phyloP scores from a whole-genome alignment of 2,888 invertebrate species.

The Acronicta alni region DNA sequence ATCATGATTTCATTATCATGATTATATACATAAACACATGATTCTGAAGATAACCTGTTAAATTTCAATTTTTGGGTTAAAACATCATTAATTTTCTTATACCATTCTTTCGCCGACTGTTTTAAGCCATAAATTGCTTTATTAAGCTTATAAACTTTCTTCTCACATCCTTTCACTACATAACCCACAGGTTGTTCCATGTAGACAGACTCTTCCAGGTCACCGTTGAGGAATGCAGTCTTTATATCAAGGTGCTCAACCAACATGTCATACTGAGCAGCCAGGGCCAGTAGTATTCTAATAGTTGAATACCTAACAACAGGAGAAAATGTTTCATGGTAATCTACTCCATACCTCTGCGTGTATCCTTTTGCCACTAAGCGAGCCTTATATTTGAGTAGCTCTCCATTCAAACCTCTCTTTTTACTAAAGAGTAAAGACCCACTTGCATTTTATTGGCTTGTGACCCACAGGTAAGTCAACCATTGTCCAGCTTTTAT shows the following conservation, averaged over 20 bases:
- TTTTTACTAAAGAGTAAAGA: constrained; percentile 2
- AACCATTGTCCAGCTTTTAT: constrained; percentile 5
- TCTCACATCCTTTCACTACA: background rate
- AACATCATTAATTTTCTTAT: background rate
- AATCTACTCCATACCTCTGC: constrained; percentile 16
- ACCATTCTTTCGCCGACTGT: constrained; percentile 3
- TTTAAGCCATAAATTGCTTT: constrained; percentile 14
- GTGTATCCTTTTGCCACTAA: constrained; percentile 19
- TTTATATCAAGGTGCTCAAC: constrained; percentile 3
- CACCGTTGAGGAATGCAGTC: constrained; percentile 1
- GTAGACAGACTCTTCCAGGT: background rate
- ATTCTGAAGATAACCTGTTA: background rate
- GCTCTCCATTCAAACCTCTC: background rate
- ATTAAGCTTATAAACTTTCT: constrained; percentile 9
- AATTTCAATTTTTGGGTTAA: no score
- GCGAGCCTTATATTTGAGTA: constrained; percentile 11
- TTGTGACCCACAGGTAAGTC: background rate
- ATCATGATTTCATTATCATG: constrained; percentile 5
- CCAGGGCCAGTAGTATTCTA: constrained; percentile 8
- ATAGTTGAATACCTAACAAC: constrained; percentile 23
- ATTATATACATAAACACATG: constrained; percentile 2
- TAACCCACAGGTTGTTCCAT: constrained; percentile 21
- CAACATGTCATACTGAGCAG: constrained; percentile 2
- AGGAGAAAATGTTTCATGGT: constrained; percentile 19
- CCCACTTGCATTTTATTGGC: constrained; percentile 4